Conservation (phyloP, 1,140 invertebrate species). For the Hyles euphorbiae region DNA sequence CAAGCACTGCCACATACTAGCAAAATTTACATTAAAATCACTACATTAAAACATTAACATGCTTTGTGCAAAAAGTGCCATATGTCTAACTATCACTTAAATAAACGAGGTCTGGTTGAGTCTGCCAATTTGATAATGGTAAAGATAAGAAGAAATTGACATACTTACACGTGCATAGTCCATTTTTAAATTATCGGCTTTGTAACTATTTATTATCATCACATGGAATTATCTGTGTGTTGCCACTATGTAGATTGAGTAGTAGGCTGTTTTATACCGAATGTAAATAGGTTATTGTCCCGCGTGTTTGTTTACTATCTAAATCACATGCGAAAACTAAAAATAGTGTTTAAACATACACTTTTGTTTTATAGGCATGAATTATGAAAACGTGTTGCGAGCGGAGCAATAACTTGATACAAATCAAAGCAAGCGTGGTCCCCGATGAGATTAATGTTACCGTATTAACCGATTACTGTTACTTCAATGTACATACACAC, state of each 20-base stretch:
- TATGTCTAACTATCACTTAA: too few species aligned
- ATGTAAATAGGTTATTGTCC: slow-evolving; percentile 34
- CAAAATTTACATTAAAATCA: too few species aligned
- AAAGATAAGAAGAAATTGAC: slow-evolving; percentile 28
- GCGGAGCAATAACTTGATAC: background rate
- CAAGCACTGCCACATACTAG: too few species aligned
- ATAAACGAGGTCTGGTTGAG: background rate
- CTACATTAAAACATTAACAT: background rate
- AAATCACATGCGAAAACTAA: slow-evolving; percentile 13
- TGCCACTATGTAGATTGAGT: background rate
- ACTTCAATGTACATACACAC: background rate
- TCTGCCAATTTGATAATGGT: slow-evolving; percentile 21
- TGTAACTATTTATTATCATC: too few species aligned
- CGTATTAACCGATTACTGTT: background rate
- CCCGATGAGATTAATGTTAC: background rate
- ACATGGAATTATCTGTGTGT: too few species aligned
- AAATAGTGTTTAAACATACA: slow-evolving; percentile 5
- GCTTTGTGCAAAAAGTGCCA: background rate
- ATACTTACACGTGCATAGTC: slow-evolving; percentile 30
- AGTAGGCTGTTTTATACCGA: slow-evolving; percentile 2
- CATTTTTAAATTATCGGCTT: slow-evolving; percentile 18
- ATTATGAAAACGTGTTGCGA: background rate
- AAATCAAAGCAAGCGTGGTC: background rate
- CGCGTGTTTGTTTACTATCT: slow-evolving; percentile 29
- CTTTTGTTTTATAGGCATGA: background rate